Evolutionary conservation across 2,797 vertebrate species (phyloP).

Genomic region (Mallotus villosus): DNA sequence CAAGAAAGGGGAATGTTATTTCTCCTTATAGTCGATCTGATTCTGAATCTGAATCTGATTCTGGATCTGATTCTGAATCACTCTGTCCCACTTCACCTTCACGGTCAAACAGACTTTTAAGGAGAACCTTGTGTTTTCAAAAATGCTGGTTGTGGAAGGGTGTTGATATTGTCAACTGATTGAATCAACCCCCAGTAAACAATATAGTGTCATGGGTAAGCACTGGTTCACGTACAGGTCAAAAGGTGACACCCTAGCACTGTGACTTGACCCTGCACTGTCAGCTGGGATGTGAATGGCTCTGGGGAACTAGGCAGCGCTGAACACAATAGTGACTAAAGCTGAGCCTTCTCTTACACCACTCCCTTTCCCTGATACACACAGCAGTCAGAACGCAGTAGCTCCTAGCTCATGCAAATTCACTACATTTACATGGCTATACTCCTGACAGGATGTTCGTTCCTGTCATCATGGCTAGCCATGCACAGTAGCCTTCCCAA

Average conservation of each 20-base stretch:
- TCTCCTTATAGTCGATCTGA: neutral
- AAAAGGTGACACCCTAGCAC: slow-evolving; percentile 47
- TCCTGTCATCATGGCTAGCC: neutral
- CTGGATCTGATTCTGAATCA: no score
- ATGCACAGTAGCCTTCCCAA: neutral
- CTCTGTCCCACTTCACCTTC: neutral
- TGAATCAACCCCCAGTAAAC: slow-evolving; percentile 8
- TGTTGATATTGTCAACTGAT: slow-evolving; percentile 9
- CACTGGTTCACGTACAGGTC: slow-evolving; percentile 46
- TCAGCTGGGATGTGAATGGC: slow-evolving; percentile 57
- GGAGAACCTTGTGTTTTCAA: neutral
- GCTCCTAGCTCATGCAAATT: slow-evolving; percentile 66
- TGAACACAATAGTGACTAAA: slow-evolving; percentile 41
- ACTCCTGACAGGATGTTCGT: neutral
- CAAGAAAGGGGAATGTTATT: slow-evolving; percentile 10
- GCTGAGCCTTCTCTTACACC: slow-evolving; percentile 54
- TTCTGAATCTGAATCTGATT: no score
- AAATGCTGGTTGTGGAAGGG: neutral
- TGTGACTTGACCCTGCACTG: slow-evolving; percentile 43
- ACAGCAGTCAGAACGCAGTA: slow-evolving; percentile 29
- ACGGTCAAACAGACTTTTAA: neutral
- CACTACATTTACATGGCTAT: slow-evolving; percentile 58
- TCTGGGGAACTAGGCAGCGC: slow-evolving; percentile 27
- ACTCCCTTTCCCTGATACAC: slow-evolving; percentile 20
- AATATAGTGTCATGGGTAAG: slow-evolving; percentile 36